Evolutionary conservation across 1,140 invertebrate species (phyloP).

Genomic region (Drosophila kikkawai): DNA sequence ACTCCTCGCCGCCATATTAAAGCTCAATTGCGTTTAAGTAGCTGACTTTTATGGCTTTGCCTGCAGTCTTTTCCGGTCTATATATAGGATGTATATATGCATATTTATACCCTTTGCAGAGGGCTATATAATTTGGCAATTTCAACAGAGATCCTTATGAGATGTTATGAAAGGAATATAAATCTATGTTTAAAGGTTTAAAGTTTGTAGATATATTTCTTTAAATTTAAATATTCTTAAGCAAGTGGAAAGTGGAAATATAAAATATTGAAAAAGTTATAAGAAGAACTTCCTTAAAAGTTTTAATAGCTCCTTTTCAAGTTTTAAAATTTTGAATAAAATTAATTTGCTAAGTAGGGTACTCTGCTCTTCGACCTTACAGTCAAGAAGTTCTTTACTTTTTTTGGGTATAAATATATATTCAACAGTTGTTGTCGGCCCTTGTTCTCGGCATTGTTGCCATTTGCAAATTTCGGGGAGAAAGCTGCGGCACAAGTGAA

Average conservation of each 20-base stretch:
- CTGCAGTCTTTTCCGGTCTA: constrained; percentile 39
- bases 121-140: constrained; percentile 8
- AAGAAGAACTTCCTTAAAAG: neutral
- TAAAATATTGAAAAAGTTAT: neutral
- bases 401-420: constrained; percentile 38
- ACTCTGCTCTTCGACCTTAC: neutral
- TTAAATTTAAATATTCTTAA: too few relatives aligned
- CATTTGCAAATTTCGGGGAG: constrained; percentile 60
- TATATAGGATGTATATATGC: constrained; percentile 14
- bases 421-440: constrained; percentile 71
- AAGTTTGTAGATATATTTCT: too few relatives aligned
- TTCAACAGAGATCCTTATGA: neutral
- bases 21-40: constrained; percentile 79
- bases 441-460: constrained; percentile 39
- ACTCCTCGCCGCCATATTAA: constrained; percentile 49
- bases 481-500: constrained; percentile 53
- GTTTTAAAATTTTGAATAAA: neutral
- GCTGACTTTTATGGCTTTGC: constrained; percentile 73
- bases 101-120: constrained; percentile 15
- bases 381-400: neutral
- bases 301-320: neutral
- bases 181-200: too few relatives aligned
- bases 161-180: neutral
- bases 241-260: neutral
- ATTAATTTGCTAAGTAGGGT: neutral